Base-by-base conservation (phyloP, 2,888 invertebrate genomes). In the Orthosia gothica region DNA sequence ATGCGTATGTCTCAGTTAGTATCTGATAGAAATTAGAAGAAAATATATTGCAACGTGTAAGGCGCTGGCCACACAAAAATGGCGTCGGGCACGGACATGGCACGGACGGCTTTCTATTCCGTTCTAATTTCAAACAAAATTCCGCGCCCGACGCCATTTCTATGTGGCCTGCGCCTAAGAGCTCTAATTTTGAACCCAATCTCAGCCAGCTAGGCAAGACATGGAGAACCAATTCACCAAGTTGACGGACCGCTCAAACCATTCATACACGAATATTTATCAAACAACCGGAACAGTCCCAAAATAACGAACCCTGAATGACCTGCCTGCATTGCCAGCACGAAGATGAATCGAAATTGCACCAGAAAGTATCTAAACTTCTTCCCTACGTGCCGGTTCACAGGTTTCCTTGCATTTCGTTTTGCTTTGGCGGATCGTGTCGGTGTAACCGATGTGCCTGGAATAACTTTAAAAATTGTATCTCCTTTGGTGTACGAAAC, bases 361-460 rank as follows among this genome's bases (percentile, higher is more conserved):
- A 78, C 49, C 65, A 67, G 50, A 71, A 69, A 57, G 45, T 16
- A 65, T 32, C 54, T 61, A 68, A 72, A 76, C 72, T 82, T 73
- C 23, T 18, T 32, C 26, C 26, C 47, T 52, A 73, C 84, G 84
- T 76, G 71, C 45, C 81, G 64, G 70, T 81, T 84, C 68, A 52
- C 32, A 15, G 65, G 49, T 58, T 45, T 70, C n/a, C 54, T 9
- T 62, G 32, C 32, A 45, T 68, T 84, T 68, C 57, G 49, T 75
- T 82, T 76, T 75, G 61, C 71, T 63, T 64, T 64, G 62, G 23
- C 62, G 32, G 47, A 59, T 59, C 67, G 54, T 47, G 57, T 69
- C 55, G 55, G 32, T 61, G 67, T 66, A 67, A 54, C 23, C 61
- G 40, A 57, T 70, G 72, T 68, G 65, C 15, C 13, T 54, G 49